A percentile compares a stretch with the other conserved stretches of the same genome.
Conservation (phyloP, 2,113 vertebrate species). For the Marcusenius ussheri region DNA sequence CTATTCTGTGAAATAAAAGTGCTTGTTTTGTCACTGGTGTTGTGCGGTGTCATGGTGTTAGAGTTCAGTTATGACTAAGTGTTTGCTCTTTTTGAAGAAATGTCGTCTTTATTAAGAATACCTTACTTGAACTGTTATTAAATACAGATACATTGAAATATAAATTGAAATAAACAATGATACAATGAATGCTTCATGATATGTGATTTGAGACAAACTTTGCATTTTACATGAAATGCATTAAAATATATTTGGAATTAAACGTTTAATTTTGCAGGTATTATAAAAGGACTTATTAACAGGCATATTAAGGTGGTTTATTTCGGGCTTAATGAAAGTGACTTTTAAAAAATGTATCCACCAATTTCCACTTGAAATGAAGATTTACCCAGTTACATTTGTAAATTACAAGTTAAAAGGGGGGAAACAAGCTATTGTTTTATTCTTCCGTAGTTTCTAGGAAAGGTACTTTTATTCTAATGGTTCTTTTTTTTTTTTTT, state of each 20-base stretch:
- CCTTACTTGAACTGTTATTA: neutral
- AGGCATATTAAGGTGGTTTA: neutral
- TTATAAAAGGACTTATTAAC: neutral
- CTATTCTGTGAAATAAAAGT: neutral
- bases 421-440: neutral
- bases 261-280: neutral
- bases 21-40: neutral
- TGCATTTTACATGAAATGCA: neutral
- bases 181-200: neutral
- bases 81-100: neutral
- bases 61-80: neutral
- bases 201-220: neutral
- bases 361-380: neutral
- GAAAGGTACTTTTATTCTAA: neutral
- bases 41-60: neutral
- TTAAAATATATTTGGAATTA: neutral
- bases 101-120: neutral
- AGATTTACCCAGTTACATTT: neutral
- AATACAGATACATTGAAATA: neutral
- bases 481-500: neutral
- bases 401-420: neutral
- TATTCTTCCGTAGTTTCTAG: neutral
- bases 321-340: neutral
- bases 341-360: neutral
- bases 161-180: neutral